Evolutionary conservation across 2,888 invertebrate genomes (phyloP), one percentile per base, ranked within the genome.

Genomic region (Eledona agricola): DNA sequence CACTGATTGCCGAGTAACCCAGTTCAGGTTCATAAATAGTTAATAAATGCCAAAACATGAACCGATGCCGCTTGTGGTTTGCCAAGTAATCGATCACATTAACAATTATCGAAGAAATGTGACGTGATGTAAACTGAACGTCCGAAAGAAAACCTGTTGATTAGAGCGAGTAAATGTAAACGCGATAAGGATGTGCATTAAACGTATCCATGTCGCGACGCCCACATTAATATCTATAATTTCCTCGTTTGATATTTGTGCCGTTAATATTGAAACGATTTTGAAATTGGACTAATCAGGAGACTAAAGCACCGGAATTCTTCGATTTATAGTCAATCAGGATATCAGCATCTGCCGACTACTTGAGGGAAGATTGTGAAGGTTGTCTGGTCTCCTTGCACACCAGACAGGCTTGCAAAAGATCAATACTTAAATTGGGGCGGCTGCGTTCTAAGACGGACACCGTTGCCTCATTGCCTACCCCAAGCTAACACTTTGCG

Each of bases 351-450:
- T 20, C 13, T 12, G 11, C 6, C n/a, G n/a, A n/a, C 3, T 17
- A 11, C 28, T 12, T 15, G 10, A 34, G 29, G 43, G 12, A 11
- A 52, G 46, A 52, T 46, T 32, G 32, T 38, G 52, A 46, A 52
- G 52, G 46, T 38, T 38, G 52, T 52, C 52, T 52, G 52, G 38
- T 52, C 38, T 45, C 52, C 52, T 52, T 52, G 46, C 28, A 50
- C 19, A 17, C 17, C 52, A 52, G 52, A 52, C 52, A 25, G 32
- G 45, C 45, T 45, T 40, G 29, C 19, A 46, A 12, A 32, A 46
- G 52, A 52, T 52, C 52, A 52, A 52, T 52, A 52, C 52, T 32
- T 25, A 15, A 46, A 13, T 20, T 38, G 40, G 32, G 23, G 52
- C 52, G 52, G 20, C 52, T 52, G 52, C 52, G 52, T 52, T 52